Evolutionary conservation across 2,888 invertebrate species (phyloP).

Genomic region (Rhamphomyia laevipes): DNA sequence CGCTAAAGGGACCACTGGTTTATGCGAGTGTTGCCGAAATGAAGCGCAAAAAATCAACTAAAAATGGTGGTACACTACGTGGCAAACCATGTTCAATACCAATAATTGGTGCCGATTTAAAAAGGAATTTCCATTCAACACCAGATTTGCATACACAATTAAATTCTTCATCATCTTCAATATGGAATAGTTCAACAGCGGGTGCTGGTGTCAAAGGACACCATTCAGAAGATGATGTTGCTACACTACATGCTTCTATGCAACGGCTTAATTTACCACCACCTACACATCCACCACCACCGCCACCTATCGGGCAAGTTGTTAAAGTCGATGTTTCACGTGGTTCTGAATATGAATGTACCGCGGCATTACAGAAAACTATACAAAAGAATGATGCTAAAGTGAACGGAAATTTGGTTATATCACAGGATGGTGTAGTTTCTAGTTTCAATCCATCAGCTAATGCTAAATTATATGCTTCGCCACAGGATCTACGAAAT

Average conservation of each 20-base stretch:
- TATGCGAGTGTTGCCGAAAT: conserved; percentile 93
- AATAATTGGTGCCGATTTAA: conserved; percentile 40
- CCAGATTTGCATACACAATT: conserved; percentile 58
- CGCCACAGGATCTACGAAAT: conserved; percentile 70
- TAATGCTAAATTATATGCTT: conserved; percentile 76
- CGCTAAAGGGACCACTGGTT: conserved; percentile 54
- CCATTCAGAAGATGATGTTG: conserved; percentile 60
- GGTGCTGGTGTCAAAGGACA: conserved; percentile 41
- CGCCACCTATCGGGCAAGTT: conserved; percentile 59
- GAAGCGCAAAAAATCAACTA: conserved; percentile 58
- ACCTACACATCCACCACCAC: conserved; percentile 72
- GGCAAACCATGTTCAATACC: conserved; percentile 38
- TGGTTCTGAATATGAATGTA: conserved; percentile 39
- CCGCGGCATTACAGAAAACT: conserved; percentile 33
- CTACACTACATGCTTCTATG: conserved; percentile 38
- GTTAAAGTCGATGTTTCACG: conserved; percentile 53
- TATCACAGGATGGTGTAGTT: conserved; percentile 44
- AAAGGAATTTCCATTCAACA: conserved; percentile 81
- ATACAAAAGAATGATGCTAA: conserved; percentile 30
- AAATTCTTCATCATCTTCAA: conserved; percentile 33
- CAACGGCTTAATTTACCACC: conserved; percentile 52
- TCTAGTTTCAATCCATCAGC: conserved; percentile 85
- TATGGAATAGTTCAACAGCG: conserved; percentile 23
- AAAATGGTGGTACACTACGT: conserved; percentile 35
- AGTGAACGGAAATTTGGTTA: conserved; percentile 20